Percentiles rank a stretch among this genome's conserved stretches.
Evolutionary conservation across 2,797 vertebrate species (phyloP).

Genomic region (Cebuella pygmaea): DNA sequence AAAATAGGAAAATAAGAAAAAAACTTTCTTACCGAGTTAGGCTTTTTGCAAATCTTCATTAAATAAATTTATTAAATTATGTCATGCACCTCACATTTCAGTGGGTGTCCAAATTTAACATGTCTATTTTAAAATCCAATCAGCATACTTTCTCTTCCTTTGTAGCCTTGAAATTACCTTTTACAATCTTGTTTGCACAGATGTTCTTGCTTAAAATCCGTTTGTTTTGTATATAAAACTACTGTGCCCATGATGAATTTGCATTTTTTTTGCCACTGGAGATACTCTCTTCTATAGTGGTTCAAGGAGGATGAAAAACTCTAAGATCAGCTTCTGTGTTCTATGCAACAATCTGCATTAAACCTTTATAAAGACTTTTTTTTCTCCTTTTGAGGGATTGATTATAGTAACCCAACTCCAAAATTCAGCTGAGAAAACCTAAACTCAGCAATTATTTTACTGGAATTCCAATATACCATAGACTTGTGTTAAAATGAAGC

Average conservation of each 20-base stretch:
- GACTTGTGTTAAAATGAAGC: conserved; percentile 43
- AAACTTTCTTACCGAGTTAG: neutral
- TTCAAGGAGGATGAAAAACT: conserved; percentile 6
- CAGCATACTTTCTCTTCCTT: conserved; percentile 42
- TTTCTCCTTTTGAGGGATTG: conserved; percentile 50
- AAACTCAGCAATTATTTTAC: conserved; percentile 65
- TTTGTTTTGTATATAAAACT: conserved; percentile 71
- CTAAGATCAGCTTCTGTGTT: conserved; percentile 41
- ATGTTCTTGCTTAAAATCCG: conserved; percentile 70
- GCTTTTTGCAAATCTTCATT: neutral
- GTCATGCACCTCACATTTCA: neutral
- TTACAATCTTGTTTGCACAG: conserved; percentile 70
- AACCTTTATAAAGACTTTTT: neutral
- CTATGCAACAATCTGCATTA: conserved; percentile 27
- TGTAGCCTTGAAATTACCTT: conserved; percentile 62
- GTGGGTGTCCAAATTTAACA: conserved; percentile 27
- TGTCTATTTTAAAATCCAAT: conserved; percentile 68
- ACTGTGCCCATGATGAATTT: conserved; percentile 54
- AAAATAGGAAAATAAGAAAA: neutral
- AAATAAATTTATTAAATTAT: conserved; percentile 54
- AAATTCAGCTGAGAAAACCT: conserved; percentile 56
- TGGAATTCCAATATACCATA: conserved; percentile 44
- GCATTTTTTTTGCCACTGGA: conserved; percentile 44
- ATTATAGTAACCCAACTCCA: conserved; percentile 14
- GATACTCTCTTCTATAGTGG: conserved; percentile 7